Evolutionary conservation across 2,888 invertebrate species (phyloP).

Genomic region (Vannuccia rotundouncinata): DNA sequence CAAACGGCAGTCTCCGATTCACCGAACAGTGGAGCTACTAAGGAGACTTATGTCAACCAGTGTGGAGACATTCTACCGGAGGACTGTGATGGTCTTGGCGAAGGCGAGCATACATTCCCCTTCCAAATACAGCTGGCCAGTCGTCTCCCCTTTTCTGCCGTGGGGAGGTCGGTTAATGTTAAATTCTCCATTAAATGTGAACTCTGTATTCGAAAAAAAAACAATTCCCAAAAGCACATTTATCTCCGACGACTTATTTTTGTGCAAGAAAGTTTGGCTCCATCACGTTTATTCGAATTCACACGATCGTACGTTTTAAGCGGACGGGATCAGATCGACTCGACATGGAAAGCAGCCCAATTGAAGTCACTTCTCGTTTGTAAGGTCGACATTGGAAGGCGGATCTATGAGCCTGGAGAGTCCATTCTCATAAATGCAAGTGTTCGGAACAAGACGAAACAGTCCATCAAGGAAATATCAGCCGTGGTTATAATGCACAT

Average conservation of each 20-base stretch:
- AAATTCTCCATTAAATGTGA: background rate
- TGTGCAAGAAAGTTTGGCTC: background rate
- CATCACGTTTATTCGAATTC: background rate
- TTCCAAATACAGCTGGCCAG: background rate
- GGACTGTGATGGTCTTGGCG: background rate
- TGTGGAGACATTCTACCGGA: background rate
- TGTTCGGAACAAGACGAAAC: background rate
- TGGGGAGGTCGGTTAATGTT: background rate
- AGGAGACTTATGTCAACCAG: background rate
- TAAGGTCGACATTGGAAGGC: background rate
- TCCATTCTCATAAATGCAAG: background rate
- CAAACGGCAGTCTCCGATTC: background rate
- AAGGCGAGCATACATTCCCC: background rate
- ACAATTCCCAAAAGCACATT: background rate
- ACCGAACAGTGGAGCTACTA: too few relatives aligned
- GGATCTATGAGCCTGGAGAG: background rate
- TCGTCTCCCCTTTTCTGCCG: background rate
- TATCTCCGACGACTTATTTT: background rate
- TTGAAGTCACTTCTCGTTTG: background rate
- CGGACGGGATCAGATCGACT: background rate
- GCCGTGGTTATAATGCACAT: background rate
- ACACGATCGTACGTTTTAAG: background rate
- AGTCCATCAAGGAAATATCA: background rate
- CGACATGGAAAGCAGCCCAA: too few relatives aligned
- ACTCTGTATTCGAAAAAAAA: background rate